Evolutionary conservation across 2,113 vertebrate species (phyloP), one percentile per base, ranked within the genome.

Genomic region (Leptobrachium leishanense): DNA sequence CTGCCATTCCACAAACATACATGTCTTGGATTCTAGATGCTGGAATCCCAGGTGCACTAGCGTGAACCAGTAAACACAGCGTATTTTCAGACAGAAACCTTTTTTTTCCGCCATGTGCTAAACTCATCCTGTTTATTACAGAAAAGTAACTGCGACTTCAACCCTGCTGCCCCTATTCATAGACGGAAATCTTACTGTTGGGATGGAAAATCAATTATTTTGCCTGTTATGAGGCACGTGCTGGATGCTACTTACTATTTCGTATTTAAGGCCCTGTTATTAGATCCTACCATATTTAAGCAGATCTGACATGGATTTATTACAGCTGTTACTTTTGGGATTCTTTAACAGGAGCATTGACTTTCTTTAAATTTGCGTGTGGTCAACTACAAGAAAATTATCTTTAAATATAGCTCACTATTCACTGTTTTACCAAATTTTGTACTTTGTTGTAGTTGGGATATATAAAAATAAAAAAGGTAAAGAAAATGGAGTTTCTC

Each of bases 51-150:
- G 62, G 77, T 72, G 69, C 50, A 43, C 43, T 43, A 10, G 43
- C 62, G 43, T 65, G 69, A 57, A 53, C 57, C 63, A 44, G 44
- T 59, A 77, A 71, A 41, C n/a, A 77, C 13, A 40, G 39, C 43
- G 20, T 65, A 65, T 53, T 6, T 65, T 13, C 69, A 79, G 59
- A 72, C 59, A 66, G 39, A 54, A 65, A 65, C 40, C 59, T 43
- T 31, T 31, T 43, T 79, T 79, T 79, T 79, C 77, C 77, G 72
- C 57, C 77, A 72, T 63, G 72, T 72, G 77, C 69, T 79, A 55
- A 43, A 79, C 46, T 43, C 69, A 79, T 72, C 46, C 77, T 72
- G 77, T 55, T 72, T 79, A 72, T 72, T 79, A 66, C n/a, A 66
- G 46, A 66, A 72, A 72, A n/a, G 59, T 69, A 65, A 73, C 54